Evolutionary conservation across 2,113 vertebrate genomes (phyloP).

Genomic region (Kobus ellipsiprymnus): DNA sequence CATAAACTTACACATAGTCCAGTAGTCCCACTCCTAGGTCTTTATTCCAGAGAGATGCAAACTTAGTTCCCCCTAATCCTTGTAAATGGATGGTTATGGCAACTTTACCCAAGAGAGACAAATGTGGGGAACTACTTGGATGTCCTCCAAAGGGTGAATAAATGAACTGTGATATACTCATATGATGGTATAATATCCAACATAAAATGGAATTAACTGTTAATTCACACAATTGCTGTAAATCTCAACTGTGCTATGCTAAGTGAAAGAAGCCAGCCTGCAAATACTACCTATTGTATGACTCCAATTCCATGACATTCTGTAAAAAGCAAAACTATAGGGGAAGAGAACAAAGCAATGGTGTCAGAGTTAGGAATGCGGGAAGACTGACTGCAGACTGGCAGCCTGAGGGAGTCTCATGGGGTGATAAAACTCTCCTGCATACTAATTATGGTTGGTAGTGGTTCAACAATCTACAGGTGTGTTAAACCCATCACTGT

Average conservation of each 20-base stretch:
- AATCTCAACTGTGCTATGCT: not conserved
- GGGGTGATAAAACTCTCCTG: not conserved
- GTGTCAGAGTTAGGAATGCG: not conserved
- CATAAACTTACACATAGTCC: not conserved
- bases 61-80: not conserved
- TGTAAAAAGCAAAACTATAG: not conserved
- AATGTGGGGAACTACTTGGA: not conserved
- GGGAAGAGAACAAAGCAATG: not conserved
- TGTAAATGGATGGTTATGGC: not conserved
- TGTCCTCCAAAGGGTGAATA: not conserved
- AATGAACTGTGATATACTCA: not conserved
- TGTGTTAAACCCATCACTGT: not conserved
- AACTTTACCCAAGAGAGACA: not conserved
- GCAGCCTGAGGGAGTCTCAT: not conserved
- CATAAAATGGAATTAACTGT: not conserved
- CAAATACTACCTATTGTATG: not conserved
- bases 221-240: not conserved
- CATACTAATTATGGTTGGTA: not conserved
- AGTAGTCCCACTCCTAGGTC: not conserved
- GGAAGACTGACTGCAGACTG: not conserved
- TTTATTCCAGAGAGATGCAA: not conserved
- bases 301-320: not conserved
- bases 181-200: not conserved
- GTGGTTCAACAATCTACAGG: not conserved
- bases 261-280: not conserved